Percentiles rank a stretch among this genome's conserved stretches.
These are phyloP conservation scores for Aphis craccivora DNA, from an alignment of 1,140 invertebrate species.

Conservation along the genomic window DNA sequence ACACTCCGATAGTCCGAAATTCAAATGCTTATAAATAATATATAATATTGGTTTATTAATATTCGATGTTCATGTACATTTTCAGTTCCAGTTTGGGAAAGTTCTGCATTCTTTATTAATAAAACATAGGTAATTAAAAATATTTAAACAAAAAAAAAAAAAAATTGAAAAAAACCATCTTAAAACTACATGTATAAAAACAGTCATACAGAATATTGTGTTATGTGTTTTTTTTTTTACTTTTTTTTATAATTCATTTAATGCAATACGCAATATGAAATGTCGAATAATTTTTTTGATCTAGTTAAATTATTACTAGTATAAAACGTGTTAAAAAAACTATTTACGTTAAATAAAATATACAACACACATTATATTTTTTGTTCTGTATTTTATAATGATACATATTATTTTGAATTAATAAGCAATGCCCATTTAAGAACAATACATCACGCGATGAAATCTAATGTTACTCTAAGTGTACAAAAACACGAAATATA, in stretches of 20 bases:
- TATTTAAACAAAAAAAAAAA: background rate
- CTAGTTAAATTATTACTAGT: background rate
- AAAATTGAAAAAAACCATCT: no score
- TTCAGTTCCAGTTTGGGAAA: background rate
- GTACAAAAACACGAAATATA: background rate
- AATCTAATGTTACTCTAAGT: background rate
- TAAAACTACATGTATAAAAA: background rate
- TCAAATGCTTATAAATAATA: slow-evolving; percentile 1
- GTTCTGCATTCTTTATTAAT: background rate
- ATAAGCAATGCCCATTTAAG: background rate
- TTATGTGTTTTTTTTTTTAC: background rate
- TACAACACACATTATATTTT: background rate
- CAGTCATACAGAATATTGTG: background rate
- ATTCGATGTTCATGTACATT: background rate
- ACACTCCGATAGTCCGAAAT: background rate
- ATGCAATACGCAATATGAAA: background rate
- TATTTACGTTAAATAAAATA: background rate
- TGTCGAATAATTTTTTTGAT: background rate
- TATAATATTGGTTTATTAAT: background rate
- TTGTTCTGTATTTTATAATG: background rate
- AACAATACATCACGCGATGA: background rate
- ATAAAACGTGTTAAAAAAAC: background rate
- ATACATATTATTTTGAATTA: background rate
- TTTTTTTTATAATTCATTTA: background rate
- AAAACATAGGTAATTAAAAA: background rate